Percentiles rank a stretch among this genome's conserved stretches.
Evolutionary conservation across 2,113 vertebrate genomes (phyloP).

Genomic region (Sceloporus tristichus): DNA sequence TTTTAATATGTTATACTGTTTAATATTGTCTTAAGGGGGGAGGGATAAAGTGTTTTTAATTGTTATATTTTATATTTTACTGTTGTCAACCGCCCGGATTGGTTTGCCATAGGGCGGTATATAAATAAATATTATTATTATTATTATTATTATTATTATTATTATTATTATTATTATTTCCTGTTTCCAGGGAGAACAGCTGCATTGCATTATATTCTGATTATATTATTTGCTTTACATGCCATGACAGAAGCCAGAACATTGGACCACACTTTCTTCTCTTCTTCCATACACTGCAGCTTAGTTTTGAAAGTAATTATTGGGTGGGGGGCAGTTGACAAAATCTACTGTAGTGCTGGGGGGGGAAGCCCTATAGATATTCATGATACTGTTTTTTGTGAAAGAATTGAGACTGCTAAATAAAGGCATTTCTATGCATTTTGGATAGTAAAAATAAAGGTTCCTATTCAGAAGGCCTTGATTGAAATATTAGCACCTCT

Average conservation of each 20-base stretch:
- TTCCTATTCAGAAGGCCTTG: conserved; percentile 25
- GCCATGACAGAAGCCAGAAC: conserved; percentile 30
- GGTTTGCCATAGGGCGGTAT: too few relatives aligned
- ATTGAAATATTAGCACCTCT: conserved; percentile 31
- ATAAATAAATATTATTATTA: too few relatives aligned
- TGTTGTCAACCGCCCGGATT: too few relatives aligned
- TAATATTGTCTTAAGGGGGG: too few relatives aligned
- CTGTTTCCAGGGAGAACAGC: not conserved
- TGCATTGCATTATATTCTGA: not conserved
- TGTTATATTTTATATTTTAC: too few relatives aligned
- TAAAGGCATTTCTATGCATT: conserved; percentile 22
- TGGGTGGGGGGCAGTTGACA: not conserved
- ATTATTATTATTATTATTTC: too few relatives aligned
- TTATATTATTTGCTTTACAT: conserved; percentile 27
- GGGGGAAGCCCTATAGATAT: conserved; percentile 22
- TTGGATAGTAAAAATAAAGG: conserved; percentile 20
- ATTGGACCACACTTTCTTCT: not conserved
- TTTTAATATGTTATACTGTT: too few relatives aligned
- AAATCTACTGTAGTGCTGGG: not conserved
- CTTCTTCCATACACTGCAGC: not conserved
- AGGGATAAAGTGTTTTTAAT: too few relatives aligned
- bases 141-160: too few relatives aligned
- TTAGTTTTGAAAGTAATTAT: conserved; percentile 35
- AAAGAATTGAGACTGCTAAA: conserved; percentile 26
- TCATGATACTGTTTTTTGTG: conserved; percentile 22